Conservation (phyloP, 2,888 invertebrate species). For the Parnassius orleans region DNA sequence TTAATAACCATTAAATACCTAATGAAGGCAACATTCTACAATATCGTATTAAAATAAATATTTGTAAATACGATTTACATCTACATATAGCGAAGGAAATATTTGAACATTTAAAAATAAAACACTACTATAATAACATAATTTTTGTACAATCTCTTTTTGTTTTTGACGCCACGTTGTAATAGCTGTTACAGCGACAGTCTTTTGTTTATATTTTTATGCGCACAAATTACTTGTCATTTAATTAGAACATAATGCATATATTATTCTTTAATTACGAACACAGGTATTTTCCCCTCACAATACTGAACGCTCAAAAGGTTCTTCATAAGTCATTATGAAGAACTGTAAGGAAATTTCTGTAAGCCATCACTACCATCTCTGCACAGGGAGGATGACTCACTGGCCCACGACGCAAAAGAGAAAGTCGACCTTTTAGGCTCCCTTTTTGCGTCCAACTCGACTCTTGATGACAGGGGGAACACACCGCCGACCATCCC, state of each 20-base stretch:
- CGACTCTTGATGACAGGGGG: too few relatives aligned
- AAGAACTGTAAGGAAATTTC: too few relatives aligned
- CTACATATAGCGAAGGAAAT: not conserved
- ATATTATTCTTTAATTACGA: too few relatives aligned
- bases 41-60: constrained; percentile 7
- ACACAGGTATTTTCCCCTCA: too few relatives aligned
- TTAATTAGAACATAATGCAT: not conserved
- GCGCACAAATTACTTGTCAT: not conserved
- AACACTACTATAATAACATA: not conserved
- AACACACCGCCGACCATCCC: too few relatives aligned
- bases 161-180: not conserved
- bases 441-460: too few relatives aligned
- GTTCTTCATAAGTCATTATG: too few relatives aligned
- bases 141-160: constrained; percentile 2
- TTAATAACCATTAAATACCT: constrained; percentile 1
- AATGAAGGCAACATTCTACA: not conserved
- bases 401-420: too few relatives aligned
- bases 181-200: constrained; percentile 3
- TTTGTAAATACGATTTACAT: constrained; percentile 14
- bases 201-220: constrained; percentile 4
- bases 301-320: too few relatives aligned
- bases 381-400: too few relatives aligned
- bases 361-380: too few relatives aligned
- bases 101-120: not conserved
- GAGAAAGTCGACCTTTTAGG: too few relatives aligned